Conservation (phyloP, 2,888 invertebrate genomes). For the Dendrolimus houi region DNA sequence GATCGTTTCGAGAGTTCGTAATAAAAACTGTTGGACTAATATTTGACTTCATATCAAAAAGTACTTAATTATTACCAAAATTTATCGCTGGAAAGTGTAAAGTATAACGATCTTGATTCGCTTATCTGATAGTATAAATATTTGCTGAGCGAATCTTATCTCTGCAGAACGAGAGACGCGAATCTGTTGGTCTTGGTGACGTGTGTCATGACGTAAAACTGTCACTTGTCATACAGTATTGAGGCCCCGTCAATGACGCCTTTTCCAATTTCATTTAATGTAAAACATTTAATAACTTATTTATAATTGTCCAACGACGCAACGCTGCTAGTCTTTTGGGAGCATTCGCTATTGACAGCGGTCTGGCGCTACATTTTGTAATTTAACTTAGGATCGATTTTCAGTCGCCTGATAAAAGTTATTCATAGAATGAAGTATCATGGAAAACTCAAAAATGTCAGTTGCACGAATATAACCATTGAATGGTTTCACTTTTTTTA, state of each 20-base stretch:
- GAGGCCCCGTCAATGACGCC: conserved; percentile 6
- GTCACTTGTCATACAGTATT: conserved; percentile 23
- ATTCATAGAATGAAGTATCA: no score
- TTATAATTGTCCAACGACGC: no score
- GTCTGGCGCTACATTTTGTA: no score
- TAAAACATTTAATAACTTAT: no score
- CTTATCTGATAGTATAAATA: conserved; percentile 53
- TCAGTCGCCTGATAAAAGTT: no score
- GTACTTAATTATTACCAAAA: conserved; percentile 42
- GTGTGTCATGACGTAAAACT: conserved; percentile 44
- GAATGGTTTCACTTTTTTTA: no score
- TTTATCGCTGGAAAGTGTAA: conserved; percentile 58
- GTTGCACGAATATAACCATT: no score
- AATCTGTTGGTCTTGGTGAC: conserved; percentile 50
- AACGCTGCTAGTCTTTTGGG: no score
- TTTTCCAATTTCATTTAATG: background rate
- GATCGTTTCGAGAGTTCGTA: conserved; percentile 2
- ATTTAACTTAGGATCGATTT: no score
- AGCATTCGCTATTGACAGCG: no score
- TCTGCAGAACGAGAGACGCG: conserved; percentile 42
- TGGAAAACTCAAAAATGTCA: no score
- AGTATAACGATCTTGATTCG: conserved; percentile 63
- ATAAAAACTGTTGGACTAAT: conserved; percentile 19
- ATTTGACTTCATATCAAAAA: conserved; percentile 34
- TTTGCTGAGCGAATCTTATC: conserved; percentile 54